phyloP scores from a whole-genome alignment of 2,888 invertebrate genomes.

The Sminthurinus aureus region DNA sequence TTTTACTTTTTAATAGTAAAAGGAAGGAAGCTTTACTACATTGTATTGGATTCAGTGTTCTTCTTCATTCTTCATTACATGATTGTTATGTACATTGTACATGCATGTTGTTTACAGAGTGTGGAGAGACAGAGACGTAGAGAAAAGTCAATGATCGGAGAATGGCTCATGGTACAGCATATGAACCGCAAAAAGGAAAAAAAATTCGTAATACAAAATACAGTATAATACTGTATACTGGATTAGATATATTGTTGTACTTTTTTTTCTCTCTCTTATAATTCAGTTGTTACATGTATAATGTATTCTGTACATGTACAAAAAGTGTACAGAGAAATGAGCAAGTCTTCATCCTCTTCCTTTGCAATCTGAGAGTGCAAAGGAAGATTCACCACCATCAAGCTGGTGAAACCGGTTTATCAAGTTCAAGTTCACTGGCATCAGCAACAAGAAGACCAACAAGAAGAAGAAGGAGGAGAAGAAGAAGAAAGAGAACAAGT shows the following conservation, averaged over 20 bases:
- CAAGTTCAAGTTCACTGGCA: constrained; percentile 56
- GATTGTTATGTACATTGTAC: neutral
- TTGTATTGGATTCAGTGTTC: neutral
- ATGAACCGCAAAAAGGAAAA: neutral
- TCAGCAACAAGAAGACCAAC: constrained; percentile 5
- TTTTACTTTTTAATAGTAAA: neutral
- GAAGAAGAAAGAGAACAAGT: no score
- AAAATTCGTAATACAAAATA: constrained; percentile 17
- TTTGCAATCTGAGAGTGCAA: neutral
- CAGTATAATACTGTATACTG: neutral
- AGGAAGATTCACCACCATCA: neutral
- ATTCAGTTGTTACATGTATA: neutral
- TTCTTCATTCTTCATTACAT: neutral
- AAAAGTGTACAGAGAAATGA: neutral
- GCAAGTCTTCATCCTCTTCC: neutral
- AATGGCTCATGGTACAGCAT: constrained; percentile 44
- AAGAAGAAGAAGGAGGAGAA: neutral
- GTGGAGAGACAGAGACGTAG: neutral
- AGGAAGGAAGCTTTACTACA: neutral
- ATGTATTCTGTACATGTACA: neutral
- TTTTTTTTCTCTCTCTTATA: neutral
- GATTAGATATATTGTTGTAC: no score
- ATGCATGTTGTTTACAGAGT: no score
- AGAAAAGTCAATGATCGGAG: constrained; percentile 54
- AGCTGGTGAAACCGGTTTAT: constrained; percentile 55